These are phyloP conservation scores for Lamellibrachia satsuma DNA, from an alignment of 2,888 invertebrate genomes.

Conservation along the genomic window DNA sequence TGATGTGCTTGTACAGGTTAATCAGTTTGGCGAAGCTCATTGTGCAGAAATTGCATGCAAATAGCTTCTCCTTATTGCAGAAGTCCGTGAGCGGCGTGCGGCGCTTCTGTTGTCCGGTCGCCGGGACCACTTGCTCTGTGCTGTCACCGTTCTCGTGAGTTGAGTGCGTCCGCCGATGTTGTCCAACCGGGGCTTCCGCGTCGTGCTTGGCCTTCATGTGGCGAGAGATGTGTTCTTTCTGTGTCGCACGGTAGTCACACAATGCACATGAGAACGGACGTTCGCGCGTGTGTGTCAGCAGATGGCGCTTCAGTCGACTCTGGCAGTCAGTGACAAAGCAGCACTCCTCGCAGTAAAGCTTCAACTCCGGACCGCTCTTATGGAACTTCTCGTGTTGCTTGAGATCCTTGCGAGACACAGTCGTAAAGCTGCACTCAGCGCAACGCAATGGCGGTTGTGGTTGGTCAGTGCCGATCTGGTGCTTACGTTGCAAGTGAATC, in stretches of 20 bases:
- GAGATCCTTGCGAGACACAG: slow-evolving; percentile 56
- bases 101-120: slow-evolving; percentile 13
- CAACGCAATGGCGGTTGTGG: slow-evolving; percentile 40
- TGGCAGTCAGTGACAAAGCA: slow-evolving; percentile 63
- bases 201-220: slow-evolving; percentile 52
- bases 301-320: slow-evolving; percentile 60
- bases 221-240: slow-evolving; percentile 58
- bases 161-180: not conserved
- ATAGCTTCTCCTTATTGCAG: slow-evolving; percentile 52
- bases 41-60: slow-evolving; percentile 61
- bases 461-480: slow-evolving; percentile 33
- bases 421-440: slow-evolving; percentile 53
- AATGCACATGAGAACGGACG: slow-evolving; percentile 59
- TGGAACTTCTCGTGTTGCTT: slow-evolving; percentile 63
- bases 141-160: not conserved
- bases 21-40: slow-evolving; percentile 63
- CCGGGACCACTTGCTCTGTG: not conserved
- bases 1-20: slow-evolving; percentile 62
- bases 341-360: slow-evolving; percentile 61
- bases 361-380: slow-evolving; percentile 58
- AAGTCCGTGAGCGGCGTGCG: slow-evolving; percentile 25
- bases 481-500: slow-evolving; percentile 57
- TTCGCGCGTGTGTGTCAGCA: slow-evolving; percentile 57
- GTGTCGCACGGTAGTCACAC: slow-evolving; percentile 58
- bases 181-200: not conserved